A percentile compares a stretch with the other conserved stretches of the same genome.
phyloP scores from a whole-genome alignment of 2,113 vertebrate genomes.

The Ophiodon elongatus region DNA sequence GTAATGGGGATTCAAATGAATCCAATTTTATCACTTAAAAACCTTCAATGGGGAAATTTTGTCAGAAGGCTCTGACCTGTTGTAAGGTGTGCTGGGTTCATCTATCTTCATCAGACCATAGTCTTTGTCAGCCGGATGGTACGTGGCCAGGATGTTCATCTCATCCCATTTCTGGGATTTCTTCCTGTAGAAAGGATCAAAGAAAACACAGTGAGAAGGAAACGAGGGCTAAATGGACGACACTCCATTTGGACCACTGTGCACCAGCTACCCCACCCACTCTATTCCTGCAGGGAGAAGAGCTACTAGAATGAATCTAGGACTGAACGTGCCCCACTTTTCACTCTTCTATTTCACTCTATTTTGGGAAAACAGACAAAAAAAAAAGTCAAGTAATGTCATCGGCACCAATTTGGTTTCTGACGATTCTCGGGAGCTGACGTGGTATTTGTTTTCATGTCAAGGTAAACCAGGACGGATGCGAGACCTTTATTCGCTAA shows the following conservation, averaged over 20 bases:
- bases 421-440: conserved; percentile 15
- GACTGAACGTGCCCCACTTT: conserved; percentile 65
- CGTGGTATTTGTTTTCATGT: conserved; percentile 10
- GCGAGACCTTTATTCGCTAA: neutral
- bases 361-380: conserved; percentile 56
- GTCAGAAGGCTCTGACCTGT: conserved; percentile 84
- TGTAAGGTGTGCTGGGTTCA: conserved; percentile 96
- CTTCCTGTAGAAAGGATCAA: conserved; percentile 86
- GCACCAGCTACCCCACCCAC: conserved; percentile 6
- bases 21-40: neutral
- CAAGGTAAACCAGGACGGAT: conserved; percentile 10
- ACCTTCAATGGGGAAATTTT: neutral
- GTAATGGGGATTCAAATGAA: neutral
- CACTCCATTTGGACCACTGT: conserved; percentile 4
- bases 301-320: conserved; percentile 54
- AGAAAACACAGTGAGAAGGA: neutral
- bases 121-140: conserved; percentile 97
- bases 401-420: neutral
- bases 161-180: conserved; percentile 99
- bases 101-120: conserved; percentile 99
- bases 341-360: conserved; percentile 31
- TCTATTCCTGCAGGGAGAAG: conserved; percentile 23
- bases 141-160: conserved; percentile 99
- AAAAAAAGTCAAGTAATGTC: conserved; percentile 36
- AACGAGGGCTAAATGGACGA: conserved; percentile 23